Base-by-base conservation (phyloP, 2,113 vertebrate genomes). In the Reinhardtius hippoglossoides region DNA sequence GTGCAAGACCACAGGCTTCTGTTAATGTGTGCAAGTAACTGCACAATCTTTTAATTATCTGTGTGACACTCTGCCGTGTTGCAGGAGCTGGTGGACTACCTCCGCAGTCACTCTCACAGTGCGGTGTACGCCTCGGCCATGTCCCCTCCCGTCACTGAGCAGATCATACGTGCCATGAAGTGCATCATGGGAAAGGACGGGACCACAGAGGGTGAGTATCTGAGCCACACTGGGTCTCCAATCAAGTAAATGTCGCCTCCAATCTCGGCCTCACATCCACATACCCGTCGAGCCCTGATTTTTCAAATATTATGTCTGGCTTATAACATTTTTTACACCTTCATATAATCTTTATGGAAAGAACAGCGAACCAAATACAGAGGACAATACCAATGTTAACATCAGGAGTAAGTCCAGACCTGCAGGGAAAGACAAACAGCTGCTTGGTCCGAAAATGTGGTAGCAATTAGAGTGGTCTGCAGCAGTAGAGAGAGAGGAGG, bases 71-170 rank as follows among this genome's bases (percentile, higher is more conserved):
- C 18, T 68, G 21, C n/a, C 44, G 1, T 27, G 2, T 88, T 88
- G 62, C 91, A 98, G 97, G 96, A 93, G 27, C 92, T 97, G 72
- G 96, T 98, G 92, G 95, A 97, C 88, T 97, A 96, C 87, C 90
- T 98, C 86, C 94, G 96, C 58, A 83, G 80, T 71, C 92, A 96
- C 74, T 98, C 97, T 42, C 97, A 98, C 88, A 97, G 96, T 13
- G 94, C 95, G 23, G 91, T 93, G 15, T 98, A 98, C 3, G 95
- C 95, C 70, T 82, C 95, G 0, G 95, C 96, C 13, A 97, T 98
- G 96, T 96, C 95, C 69, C 94, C 96, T 0, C 91, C 96, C 0
- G 64, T 97, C 40, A 92, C 95, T 5, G 94, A 96, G 86, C 96
- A 98, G 85, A 93, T 97, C 92, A 94, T 96, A 88, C 94, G 95